Evolutionary conservation across 2,113 vertebrate species (phyloP).

Genomic region (Morphnarchus princeps): DNA sequence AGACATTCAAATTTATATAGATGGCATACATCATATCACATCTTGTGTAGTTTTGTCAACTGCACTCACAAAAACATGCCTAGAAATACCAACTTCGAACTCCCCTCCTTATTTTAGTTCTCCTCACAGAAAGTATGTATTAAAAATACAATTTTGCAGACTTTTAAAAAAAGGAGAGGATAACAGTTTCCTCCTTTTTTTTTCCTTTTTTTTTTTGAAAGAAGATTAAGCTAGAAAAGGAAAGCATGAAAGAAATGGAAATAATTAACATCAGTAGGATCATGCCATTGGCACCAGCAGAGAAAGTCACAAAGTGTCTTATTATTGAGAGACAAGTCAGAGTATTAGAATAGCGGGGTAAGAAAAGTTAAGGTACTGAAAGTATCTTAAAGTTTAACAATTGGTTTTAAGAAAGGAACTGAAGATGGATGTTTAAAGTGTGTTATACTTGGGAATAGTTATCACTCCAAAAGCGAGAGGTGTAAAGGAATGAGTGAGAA

Average conservation of each 20-base stretch:
- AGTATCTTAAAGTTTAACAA: not conserved
- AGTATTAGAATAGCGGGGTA: not conserved
- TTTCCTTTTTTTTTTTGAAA: not conserved
- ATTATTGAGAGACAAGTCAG: not conserved
- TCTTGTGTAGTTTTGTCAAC: not conserved
- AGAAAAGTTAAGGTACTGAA: not conserved
- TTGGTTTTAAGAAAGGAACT: not conserved
- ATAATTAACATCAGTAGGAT: not conserved
- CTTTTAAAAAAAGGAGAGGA: not conserved
- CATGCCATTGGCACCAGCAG: not conserved
- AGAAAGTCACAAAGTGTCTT: not conserved
- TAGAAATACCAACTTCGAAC: not conserved
- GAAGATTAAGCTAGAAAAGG: not conserved
- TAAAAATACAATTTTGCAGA: not conserved
- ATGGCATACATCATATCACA: too few relatives aligned
- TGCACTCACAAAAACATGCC: not conserved
- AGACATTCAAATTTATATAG: not conserved
- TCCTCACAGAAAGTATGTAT: not conserved
- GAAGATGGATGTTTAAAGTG: not conserved
- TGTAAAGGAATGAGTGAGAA: not conserved
- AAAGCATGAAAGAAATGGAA: not conserved
- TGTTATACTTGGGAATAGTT: not conserved
- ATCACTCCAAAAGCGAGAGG: not conserved
- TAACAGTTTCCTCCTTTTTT: not conserved
- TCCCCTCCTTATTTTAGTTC: not conserved